These are phyloP conservation scores for Mormyrus iriodes DNA, from an alignment of 2,113 vertebrate genomes.

Conservation along the genomic window DNA sequence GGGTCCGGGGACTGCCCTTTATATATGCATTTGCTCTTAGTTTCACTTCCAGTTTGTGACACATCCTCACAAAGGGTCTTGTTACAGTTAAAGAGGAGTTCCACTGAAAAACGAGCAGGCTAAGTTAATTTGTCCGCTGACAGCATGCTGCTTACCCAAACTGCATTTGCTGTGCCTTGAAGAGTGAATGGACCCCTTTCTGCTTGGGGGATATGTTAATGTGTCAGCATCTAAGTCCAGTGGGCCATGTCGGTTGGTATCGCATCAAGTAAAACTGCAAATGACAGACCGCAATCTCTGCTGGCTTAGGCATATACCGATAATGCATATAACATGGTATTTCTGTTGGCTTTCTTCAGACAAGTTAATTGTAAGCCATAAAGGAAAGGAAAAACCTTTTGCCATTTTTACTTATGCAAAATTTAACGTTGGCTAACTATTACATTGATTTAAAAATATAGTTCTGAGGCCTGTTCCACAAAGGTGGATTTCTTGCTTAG, in stretches of 20 bases:
- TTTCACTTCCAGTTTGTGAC: neutral
- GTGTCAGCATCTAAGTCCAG: too few species aligned
- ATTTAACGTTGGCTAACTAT: neutral
- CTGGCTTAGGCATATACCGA: neutral
- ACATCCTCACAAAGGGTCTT: too few species aligned
- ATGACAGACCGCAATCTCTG: neutral
- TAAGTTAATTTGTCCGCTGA: too few species aligned
- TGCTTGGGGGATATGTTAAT: too few species aligned
- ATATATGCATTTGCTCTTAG: neutral
- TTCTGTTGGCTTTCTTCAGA: neutral
- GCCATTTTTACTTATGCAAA: neutral
- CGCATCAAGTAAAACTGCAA: neutral
- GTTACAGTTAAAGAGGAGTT: too few species aligned
- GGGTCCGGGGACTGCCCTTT: neutral
- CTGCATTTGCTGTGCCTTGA: too few species aligned
- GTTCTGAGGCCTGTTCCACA: neutral
- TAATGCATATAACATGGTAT: neutral
- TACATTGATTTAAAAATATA: neutral
- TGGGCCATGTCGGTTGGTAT: too few species aligned
- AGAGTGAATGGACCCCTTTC: neutral
- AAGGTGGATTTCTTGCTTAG: neutral
- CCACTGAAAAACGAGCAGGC: too few species aligned
- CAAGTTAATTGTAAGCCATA: neutral
- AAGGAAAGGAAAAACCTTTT: neutral
- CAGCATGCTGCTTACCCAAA: too few species aligned